A percentile compares a stretch with the other conserved stretches of the same genome.
Evolutionary conservation across 2,888 invertebrate genomes (phyloP).

Genomic region (Cabera pusaria): DNA sequence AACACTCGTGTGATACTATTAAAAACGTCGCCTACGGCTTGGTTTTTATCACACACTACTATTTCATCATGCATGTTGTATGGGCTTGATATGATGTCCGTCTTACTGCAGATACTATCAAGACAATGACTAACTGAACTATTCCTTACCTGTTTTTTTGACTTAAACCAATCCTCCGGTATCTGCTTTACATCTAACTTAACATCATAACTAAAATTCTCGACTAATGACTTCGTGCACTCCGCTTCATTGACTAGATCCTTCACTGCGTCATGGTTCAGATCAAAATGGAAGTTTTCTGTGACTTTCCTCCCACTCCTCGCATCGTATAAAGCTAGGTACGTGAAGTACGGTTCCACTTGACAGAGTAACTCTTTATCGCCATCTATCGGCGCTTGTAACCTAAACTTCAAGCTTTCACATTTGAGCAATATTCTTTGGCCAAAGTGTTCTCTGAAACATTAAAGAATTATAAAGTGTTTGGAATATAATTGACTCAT

Average conservation of each 20-base stretch:
- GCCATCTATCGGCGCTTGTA: conserved; percentile 91
- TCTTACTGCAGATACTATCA: too few species aligned
- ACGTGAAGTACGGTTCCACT: conserved; percentile 97
- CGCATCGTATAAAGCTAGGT: conserved; percentile 95
- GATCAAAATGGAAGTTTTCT: conserved; percentile 96
- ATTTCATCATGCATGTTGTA: too few species aligned
- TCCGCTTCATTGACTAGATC: conserved; percentile 78
- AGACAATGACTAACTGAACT: too few species aligned
- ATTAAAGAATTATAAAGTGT: too few species aligned
- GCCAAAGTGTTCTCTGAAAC: conserved; percentile 91
- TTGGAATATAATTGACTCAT: too few species aligned
- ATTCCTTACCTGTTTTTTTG: conserved; percentile 85
- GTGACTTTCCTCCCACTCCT: conserved; percentile 93
- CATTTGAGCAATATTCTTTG: conserved; percentile 92
- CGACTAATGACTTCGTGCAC: conserved; percentile 76
- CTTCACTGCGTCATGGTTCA: conserved; percentile 89
- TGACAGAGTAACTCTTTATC: conserved; percentile 90
- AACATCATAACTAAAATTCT: conserved; percentile 79
- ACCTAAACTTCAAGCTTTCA: conserved; percentile 91
- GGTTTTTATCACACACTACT: too few species aligned
- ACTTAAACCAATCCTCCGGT: conserved; percentile 89
- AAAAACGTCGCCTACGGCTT: too few species aligned
- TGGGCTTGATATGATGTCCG: too few species aligned
- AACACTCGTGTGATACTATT: too few species aligned
- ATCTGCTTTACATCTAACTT: conserved; percentile 87